phyloP scores from a whole-genome alignment of 2,113 vertebrate species.

The Rhombomys opimus region DNA sequence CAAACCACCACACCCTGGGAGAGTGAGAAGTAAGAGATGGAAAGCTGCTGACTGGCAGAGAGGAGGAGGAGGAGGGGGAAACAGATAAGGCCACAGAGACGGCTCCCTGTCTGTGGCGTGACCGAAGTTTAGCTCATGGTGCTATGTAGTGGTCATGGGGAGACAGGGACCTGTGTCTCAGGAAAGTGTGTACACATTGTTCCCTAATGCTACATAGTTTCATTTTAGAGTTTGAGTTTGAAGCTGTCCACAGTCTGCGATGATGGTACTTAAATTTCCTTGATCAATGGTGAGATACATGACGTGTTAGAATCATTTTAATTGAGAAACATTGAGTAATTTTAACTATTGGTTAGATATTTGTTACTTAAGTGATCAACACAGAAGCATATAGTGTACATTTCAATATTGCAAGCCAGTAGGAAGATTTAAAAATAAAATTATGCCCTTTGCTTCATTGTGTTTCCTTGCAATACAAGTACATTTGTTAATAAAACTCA shows the following conservation, averaged over 20 bases:
- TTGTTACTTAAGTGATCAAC: constrained; percentile 27
- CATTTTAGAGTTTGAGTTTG: constrained; percentile 19
- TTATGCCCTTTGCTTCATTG: constrained; percentile 86
- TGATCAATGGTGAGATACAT: not conserved
- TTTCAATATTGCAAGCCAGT: constrained; percentile 61
- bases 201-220: not conserved
- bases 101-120: not conserved
- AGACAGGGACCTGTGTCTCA: not conserved
- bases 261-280: not conserved
- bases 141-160: no score
- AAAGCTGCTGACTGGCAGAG: not conserved
- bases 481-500: constrained; percentile 86
- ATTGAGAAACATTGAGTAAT: not conserved
- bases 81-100: no score
- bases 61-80: not conserved
- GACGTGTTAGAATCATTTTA: constrained; percentile 33
- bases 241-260: not conserved
- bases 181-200: not conserved
- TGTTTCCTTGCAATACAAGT: constrained; percentile 79
- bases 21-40: not conserved
- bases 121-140: not conserved
- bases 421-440: constrained; percentile 79
- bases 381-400: constrained; percentile 17
- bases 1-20: not conserved
- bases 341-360: not conserved